Evolutionary conservation across 2,888 invertebrate species (phyloP).

Genomic region (Adineta ricciae): DNA sequence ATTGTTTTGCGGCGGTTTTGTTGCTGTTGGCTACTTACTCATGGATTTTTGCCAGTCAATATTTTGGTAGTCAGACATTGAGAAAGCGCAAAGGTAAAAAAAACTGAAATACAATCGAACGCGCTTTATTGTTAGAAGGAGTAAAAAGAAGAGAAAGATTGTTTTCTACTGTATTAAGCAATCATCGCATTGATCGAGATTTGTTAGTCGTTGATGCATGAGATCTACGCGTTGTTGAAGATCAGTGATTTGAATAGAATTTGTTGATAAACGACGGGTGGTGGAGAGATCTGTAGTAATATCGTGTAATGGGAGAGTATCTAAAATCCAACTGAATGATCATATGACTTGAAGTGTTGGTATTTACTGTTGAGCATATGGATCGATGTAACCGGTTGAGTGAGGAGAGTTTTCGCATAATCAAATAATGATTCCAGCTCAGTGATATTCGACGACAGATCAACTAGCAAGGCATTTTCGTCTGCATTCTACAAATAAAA

Average conservation of each 20-base stretch:
- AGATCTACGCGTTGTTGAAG: neutral
- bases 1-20: no score
- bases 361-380: neutral
- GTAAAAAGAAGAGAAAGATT: neutral
- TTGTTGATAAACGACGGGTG: neutral
- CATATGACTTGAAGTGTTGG: no score
- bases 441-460: neutral
- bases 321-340: neutral
- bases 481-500: neutral
- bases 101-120: neutral
- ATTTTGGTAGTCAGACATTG: neutral
- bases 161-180: neutral
- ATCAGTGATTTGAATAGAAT: neutral
- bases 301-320: neutral
- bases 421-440: neutral
- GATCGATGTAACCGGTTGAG: neutral
- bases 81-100: neutral
- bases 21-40: neutral
- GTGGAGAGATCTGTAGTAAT: neutral
- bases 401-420: neutral
- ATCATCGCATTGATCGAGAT: neutral
- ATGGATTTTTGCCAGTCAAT: neutral
- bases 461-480: neutral
- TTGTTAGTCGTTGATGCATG: neutral
- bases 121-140: neutral